Conservation (phyloP, 1,140 invertebrate genomes). For the Meloidogyne chitwoodi region DNA sequence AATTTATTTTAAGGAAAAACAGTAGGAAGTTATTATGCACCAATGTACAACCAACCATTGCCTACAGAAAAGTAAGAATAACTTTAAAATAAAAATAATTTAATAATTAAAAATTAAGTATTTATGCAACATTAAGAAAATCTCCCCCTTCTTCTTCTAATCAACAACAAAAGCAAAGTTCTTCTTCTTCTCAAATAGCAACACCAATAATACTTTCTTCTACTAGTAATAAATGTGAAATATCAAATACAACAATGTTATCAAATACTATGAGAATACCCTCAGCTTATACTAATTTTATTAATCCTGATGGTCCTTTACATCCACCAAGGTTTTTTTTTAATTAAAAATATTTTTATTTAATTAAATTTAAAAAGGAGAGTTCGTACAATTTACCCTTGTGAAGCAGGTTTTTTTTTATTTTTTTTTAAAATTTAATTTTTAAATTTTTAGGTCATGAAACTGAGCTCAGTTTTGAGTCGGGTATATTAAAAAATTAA, state of each 20-base stretch:
- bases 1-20: not conserved
- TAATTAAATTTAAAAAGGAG: not conserved
- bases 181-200: not conserved
- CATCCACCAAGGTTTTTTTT: not conserved
- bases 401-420: not conserved
- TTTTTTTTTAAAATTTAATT: too few species aligned
- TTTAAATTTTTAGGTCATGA: not conserved
- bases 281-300: not conserved
- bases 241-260: too few species aligned
- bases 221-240: not conserved
- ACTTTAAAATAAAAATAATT: not conserved
- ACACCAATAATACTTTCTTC: not conserved
- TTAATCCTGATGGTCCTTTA: constrained; percentile 1
- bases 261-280: not conserved
- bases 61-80: not conserved
- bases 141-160: not conserved
- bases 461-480: constrained; percentile 17
- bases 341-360: too few species aligned
- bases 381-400: constrained; percentile 8
- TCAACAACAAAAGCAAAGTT: not conserved
- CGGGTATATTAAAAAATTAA: not conserved
- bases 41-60: not conserved
- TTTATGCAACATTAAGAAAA: not conserved
- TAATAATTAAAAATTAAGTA: not conserved
- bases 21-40: not conserved